Evolutionary conservation across 1,140 invertebrate genomes (phyloP), one percentile per base, ranked within the genome.

Genomic region (Maniola jurtina): DNA sequence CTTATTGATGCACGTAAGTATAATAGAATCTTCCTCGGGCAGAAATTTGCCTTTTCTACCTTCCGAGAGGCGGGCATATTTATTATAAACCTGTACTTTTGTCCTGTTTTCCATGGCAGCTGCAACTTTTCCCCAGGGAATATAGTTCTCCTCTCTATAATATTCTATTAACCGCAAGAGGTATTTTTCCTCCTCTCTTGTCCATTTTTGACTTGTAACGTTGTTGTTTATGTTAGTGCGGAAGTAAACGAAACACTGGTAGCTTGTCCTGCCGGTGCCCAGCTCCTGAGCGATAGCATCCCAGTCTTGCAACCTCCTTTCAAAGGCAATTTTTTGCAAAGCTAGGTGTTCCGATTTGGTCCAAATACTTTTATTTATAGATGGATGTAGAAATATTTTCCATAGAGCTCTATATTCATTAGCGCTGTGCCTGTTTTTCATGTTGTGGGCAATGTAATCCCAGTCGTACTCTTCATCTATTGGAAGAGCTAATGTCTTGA

Each of bases 171-270:
- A 61, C 57, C 89, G 80, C 13, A 84, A 71, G 1, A 96, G 79
- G 58, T 88, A 90, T 47, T 91, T 79, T 70, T 95, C 93, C 77
- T 95, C 95, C 67, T 92, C 83, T 36, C 83, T 75, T n/a, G 88
- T 88, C 94, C 95, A 95, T 61, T 84, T 85, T 40, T 76, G 68
- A 9, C 81, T 74, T 65, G 71, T 79, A 65, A 80, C 77, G 66
- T 72, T 83, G 66, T 82, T 85, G 16, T 63, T 77, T 72, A 92
- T 83, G 58, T 91, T 91, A 1, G 92, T 93, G 16, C 92, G 91
- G 74, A 92, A 94, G 71, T 94, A 93, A 5, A 94, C 88, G 79
- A 94, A 95, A 73, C 93, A 94, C 70, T 95, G 94, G 76, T 94
- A 95, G 8, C 92, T 93, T 14, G 93, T 93, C 38, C 95, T 88